These are phyloP conservation scores for Toxostoma redivivum DNA, from an alignment of 2,113 vertebrate species.

Conservation along the genomic window DNA sequence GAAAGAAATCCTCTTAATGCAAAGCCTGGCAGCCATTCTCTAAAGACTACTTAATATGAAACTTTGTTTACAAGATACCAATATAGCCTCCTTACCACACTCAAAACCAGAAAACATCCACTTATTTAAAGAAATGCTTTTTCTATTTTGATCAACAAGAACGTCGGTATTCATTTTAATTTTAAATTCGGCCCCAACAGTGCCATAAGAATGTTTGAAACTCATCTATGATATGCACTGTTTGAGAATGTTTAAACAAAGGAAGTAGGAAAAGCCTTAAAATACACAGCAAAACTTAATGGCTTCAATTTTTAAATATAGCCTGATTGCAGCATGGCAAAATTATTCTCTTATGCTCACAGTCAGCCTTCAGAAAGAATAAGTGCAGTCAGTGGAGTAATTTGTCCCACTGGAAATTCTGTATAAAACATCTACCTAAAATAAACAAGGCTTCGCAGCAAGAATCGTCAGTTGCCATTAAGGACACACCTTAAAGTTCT, in stretches of 20 bases:
- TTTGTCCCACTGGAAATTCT: slow-evolving; percentile 62
- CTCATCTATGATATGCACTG: slow-evolving; percentile 35
- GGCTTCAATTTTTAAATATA: slow-evolving; percentile 24
- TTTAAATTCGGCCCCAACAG: slow-evolving; percentile 9
- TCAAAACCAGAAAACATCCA: slow-evolving; percentile 55
- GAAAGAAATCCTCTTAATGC: background rate
- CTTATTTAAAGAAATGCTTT: slow-evolving; percentile 53
- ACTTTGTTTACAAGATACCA: slow-evolving; percentile 55
- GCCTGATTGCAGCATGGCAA: slow-evolving; percentile 32
- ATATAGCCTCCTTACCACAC: slow-evolving; percentile 48
- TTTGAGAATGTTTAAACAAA: slow-evolving; percentile 57
- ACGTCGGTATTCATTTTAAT: slow-evolving; percentile 28
- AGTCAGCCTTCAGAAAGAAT: slow-evolving; percentile 41
- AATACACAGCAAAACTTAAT: slow-evolving; percentile 58
- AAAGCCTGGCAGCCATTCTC: slow-evolving; percentile 50
- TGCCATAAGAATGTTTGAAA: slow-evolving; percentile 27
- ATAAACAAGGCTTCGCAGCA: slow-evolving; percentile 71
- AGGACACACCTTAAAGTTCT: slow-evolving; percentile 79
- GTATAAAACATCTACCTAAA: slow-evolving; percentile 71
- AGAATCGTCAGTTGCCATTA: slow-evolving; percentile 70
- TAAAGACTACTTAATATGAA: slow-evolving; percentile 57
- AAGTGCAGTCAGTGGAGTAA: slow-evolving; percentile 43
- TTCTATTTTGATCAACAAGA: slow-evolving; percentile 43
- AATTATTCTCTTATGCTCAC: slow-evolving; percentile 38
- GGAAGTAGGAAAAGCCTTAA: slow-evolving; percentile 61